Evolutionary conservation across 2,113 vertebrate species (phyloP).

Genomic region (Sturnira hondurensis): DNA sequence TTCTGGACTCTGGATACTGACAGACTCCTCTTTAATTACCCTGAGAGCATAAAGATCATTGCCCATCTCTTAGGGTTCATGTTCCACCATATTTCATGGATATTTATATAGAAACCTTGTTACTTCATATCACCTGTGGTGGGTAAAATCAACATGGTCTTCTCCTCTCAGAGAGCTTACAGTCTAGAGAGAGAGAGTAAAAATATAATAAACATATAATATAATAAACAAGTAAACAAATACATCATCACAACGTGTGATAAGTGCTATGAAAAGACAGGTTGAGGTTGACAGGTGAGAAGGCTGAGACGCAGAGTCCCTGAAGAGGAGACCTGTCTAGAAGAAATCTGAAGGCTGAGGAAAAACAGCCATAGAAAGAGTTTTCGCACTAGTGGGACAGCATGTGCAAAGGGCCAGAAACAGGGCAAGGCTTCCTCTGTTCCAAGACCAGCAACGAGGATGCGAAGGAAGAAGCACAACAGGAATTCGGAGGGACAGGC

Average conservation of each 20-base stretch:
- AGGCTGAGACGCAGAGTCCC: background rate
- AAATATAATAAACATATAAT: background rate
- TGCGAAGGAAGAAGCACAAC: background rate
- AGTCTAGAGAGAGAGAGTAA: too few relatives aligned
- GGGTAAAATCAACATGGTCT: background rate
- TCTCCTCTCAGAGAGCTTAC: background rate
- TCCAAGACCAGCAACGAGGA: background rate
- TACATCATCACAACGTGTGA: background rate
- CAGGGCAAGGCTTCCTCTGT: background rate
- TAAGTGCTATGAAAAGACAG: background rate
- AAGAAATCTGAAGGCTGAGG: background rate
- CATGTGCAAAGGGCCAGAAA: background rate
- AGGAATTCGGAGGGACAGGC: background rate
- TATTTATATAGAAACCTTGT: background rate
- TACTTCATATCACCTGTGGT: background rate
- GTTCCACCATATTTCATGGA: background rate
- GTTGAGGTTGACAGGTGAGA: background rate
- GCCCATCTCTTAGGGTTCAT: background rate
- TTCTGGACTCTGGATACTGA: background rate
- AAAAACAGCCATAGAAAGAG: background rate
- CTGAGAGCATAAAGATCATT: background rate
- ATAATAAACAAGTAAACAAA: background rate
- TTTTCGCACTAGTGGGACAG: background rate
- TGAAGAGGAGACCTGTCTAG: background rate
- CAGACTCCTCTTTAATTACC: background rate